Evolutionary conservation across 1,140 invertebrate species (phyloP), one percentile per base, ranked within the genome.

Genomic region (Lerema accius): DNA sequence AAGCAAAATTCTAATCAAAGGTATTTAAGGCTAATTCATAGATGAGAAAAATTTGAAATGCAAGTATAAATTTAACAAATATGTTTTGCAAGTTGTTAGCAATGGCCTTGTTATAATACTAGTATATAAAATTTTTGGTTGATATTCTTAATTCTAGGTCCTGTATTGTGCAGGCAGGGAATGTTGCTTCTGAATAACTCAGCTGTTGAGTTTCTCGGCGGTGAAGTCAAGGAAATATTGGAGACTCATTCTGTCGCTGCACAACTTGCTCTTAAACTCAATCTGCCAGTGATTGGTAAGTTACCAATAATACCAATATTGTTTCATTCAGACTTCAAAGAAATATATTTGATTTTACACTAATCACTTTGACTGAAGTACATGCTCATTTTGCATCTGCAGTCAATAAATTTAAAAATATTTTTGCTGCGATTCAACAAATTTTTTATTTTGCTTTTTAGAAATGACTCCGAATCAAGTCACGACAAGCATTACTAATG

Each of bases 151-250:
- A 2, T 23, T 23, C 19, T 94, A 76, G 96, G 96, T 9, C 94
- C 94, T 16, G 82, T 97, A 2, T 88, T 92, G 65, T 95, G 95
- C 78, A 92, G 95, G 42, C 91, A 92, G 64, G 95, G 96, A 3
- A 87, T 96, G 28, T 76, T 97, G 10, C 86, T 97, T 69, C 84
- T 97, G 23, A 93, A 93, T 69, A 89, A 93, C 50, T 82, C 89
- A 35, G 93, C 94, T 65, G 73, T 96, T 6, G 91, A 92, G 59
- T 77, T 96, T 42, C 73, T 96, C 1, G 96, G 95, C 0, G 96
- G 96, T 13, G 95, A 96, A 89, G 95, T 96, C 0, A 94, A 80
- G 42, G 80, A 88, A 28, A 73, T 87, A 14, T 68, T 64, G 0
- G 14, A 63, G 9, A 53, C 76, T 9, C 79, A 87, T 32, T 86